phyloP scores from a whole-genome alignment of 2,797 vertebrate genomes.

The Mallotus villosus region DNA sequence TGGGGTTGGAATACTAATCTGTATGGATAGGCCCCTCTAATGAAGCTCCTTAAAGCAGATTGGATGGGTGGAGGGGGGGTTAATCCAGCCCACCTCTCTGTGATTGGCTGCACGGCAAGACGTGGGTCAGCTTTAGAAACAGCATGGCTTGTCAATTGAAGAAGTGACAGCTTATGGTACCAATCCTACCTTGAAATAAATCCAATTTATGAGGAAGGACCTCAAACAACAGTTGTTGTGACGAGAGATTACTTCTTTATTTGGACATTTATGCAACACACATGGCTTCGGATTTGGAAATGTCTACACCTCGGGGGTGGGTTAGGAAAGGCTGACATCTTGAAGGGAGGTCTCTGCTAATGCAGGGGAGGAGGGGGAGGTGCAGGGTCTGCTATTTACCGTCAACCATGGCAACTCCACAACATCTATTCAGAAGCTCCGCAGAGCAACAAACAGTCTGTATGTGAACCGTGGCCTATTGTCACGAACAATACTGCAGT shows the following conservation, averaged over 20 bases:
- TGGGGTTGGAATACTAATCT: conserved; percentile 52
- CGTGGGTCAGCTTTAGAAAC: conserved; percentile 34
- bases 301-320: neutral
- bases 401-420: neutral
- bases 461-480: neutral
- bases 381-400: neutral
- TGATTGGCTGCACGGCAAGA: conserved; percentile 48
- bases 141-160: conserved; percentile 56
- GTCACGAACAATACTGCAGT: neutral
- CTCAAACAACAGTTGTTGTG: conserved; percentile 49
- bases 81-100: conserved; percentile 47
- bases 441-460: neutral
- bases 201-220: conserved; percentile 57
- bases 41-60: conserved; percentile 62
- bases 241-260: conserved; percentile 58
- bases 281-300: neutral
- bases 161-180: conserved; percentile 47
- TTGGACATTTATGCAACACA: conserved; percentile 35
- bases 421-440: neutral
- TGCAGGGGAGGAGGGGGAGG: neutral
- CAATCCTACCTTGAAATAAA: conserved; percentile 56
- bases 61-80: conserved; percentile 50
- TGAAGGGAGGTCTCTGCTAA: neutral
- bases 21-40: conserved; percentile 46
- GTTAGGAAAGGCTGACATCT: neutral